These are phyloP conservation scores for Pseudanteris insignis DNA, from an alignment of 2,888 invertebrate species.

Conservation along the genomic window DNA sequence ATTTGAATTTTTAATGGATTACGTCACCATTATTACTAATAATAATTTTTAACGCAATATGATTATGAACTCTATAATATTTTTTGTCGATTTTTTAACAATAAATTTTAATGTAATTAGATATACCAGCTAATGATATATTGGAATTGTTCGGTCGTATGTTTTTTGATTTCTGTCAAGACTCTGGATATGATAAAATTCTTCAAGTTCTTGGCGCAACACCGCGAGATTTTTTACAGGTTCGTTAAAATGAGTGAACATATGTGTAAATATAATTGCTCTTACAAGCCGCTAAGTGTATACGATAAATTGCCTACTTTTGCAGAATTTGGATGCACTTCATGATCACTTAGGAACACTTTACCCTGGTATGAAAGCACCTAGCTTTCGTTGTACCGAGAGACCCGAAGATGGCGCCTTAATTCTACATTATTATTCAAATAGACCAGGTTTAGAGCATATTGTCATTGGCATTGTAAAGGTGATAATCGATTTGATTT, in stretches of 20 bases:
- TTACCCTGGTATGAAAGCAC: slow-evolving; percentile 94
- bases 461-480: slow-evolving; percentile 98
- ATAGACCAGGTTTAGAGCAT: slow-evolving; percentile 90
- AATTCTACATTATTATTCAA: slow-evolving; percentile 95
- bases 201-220: slow-evolving; percentile 94
- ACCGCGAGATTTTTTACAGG: slow-evolving; percentile 93
- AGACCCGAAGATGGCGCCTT: slow-evolving; percentile 87
- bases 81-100: too few relatives aligned
- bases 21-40: too few relatives aligned
- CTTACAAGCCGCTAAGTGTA: too few relatives aligned
- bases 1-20: too few relatives aligned
- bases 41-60: too few relatives aligned
- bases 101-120: too few relatives aligned
- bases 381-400: slow-evolving; percentile 95
- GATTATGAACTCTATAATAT: too few relatives aligned
- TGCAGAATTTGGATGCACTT: slow-evolving; percentile 92
- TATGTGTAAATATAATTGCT: slow-evolving; percentile 6
- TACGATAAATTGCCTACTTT: too few relatives aligned
- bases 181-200: slow-evolving; percentile 96
- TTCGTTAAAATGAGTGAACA: too few relatives aligned
- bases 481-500: too few relatives aligned
- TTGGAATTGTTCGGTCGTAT: slow-evolving; percentile 92
- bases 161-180: slow-evolving; percentile 96
- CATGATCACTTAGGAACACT: slow-evolving; percentile 94
- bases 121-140: slow-evolving; percentile 89